These are phyloP conservation scores for Lepidotrigona ventralis DNA, from an alignment of 1,140 invertebrate genomes.

Conservation along the genomic window DNA sequence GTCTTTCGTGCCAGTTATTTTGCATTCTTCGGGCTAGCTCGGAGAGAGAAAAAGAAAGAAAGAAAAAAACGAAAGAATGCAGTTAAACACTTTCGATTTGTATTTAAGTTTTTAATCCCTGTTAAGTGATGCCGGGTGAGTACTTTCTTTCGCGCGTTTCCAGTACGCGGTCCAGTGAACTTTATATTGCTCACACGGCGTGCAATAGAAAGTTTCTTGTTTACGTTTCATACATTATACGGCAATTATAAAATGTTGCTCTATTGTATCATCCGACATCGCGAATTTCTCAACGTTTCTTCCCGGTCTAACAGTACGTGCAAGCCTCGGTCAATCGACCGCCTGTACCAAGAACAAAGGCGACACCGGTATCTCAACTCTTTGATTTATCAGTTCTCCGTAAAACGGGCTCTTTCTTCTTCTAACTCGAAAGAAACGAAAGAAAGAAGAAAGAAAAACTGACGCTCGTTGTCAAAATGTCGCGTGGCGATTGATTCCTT, in stretches of 20 bases:
- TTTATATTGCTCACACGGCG: slow-evolving; percentile 8
- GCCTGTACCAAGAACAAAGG: background rate
- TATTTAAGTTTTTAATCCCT: background rate
- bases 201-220: slow-evolving; percentile 39
- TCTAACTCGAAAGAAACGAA: background rate
- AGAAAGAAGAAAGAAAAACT: background rate
- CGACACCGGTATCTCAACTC: background rate
- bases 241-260: slow-evolving; percentile 1
- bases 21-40: background rate
- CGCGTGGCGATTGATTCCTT: background rate
- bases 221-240: slow-evolving; percentile 29
- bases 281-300: slow-evolving; percentile 7
- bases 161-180: slow-evolving; percentile 24
- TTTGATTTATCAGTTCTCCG: background rate
- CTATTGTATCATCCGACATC: background rate
- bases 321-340: background rate
- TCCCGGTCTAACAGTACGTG: too few relatives aligned
- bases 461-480: background rate
- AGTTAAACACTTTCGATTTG: background rate
- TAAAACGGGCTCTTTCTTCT: background rate
- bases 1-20: background rate
- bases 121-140: background rate
- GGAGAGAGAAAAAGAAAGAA: too few relatives aligned
- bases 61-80: too few relatives aligned
- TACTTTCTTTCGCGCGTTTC: slow-evolving; percentile 21